Evolutionary conservation across 2,113 vertebrate genomes (phyloP), one percentile per base, ranked within the genome.

Genomic region (Raja brachyura): DNA sequence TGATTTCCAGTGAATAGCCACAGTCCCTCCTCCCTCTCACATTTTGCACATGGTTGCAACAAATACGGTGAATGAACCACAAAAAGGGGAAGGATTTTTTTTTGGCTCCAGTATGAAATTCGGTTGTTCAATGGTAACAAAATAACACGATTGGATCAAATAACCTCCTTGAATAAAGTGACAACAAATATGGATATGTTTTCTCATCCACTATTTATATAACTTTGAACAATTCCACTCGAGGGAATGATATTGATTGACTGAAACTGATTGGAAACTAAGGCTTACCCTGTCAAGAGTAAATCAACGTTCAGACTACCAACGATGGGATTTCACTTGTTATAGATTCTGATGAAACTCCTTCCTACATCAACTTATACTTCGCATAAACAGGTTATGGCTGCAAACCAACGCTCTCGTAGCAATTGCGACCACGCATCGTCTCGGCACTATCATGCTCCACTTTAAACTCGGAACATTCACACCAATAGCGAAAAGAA

Each of bases 61-160:
- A 39, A 92, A 92, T 92, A 70, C 3, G 39, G 66, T 73, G 33
- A 92, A 92, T 28, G 90, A 92, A 92, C 8, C 90, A 73, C 59
- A 31, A 33, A 90, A 68, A 33, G 18, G 2, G 66, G 63, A 25
- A 73, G 22, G 88, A 2, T 5, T 92, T 92, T 54, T 81, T 92
- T 92, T 73, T 28, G 66, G 18, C 4, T 92, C 33, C 2, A 68
- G 39, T 13, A 68, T 33, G n/a, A 68, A 90, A 14, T 6, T 31
- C 61, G 20, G 33, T 48, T 68, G 18, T 70, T 92, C 90, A 5
- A 73, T 73, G 28, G 1, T 28, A 25, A 10, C 31, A 25, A 20
- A 54, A 48, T 20, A 73, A 39, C 9, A 22, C 39, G 11, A 33
- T 33, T 92, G 8, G 48, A 48, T 73, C 48, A 54, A 68, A 54